phyloP scores from a whole-genome alignment of 92 coral and sea anemone species.

The Pocillopora grandis region DNA sequence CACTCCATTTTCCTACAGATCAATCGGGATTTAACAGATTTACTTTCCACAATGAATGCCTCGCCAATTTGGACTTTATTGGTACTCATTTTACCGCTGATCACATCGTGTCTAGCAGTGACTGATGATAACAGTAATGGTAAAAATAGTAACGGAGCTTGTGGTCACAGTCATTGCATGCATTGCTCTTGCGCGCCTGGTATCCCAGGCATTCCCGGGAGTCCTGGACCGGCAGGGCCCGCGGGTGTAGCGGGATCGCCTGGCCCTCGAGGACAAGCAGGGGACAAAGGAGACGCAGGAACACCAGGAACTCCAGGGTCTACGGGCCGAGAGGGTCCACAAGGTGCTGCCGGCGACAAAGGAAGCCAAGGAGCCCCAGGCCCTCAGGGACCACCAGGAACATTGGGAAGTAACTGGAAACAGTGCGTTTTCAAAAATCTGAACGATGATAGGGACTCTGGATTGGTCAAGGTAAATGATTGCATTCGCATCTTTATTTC shows the following conservation, averaged over 20 bases:
- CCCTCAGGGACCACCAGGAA: not conserved
- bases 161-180: not conserved
- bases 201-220: constrained; percentile 22
- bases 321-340: not conserved
- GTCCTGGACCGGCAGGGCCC: constrained; percentile 22
- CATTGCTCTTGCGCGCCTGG: constrained; percentile 4
- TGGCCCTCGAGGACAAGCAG: constrained; percentile 7
- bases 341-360: not conserved
- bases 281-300: not conserved
- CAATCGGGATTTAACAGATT: no score
- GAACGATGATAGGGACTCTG: not conserved
- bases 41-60: not conserved
- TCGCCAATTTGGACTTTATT: not conserved
- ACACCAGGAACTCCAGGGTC: not conserved
- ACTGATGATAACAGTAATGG: not conserved
- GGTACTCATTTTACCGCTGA: not conserved
- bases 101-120: not conserved
- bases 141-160: not conserved
- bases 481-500: not conserved
- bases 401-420: not conserved
- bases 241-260: constrained; percentile 9
- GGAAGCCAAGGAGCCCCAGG: not conserved
- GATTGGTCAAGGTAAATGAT: not conserved
- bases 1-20: no score
- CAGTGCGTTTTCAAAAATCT: not conserved